A percentile compares a stretch with the other conserved stretches of the same genome.
These are phyloP conservation scores for Charaxes varanes DNA, from an alignment of 1,140 invertebrate species.

Conservation along the genomic window DNA sequence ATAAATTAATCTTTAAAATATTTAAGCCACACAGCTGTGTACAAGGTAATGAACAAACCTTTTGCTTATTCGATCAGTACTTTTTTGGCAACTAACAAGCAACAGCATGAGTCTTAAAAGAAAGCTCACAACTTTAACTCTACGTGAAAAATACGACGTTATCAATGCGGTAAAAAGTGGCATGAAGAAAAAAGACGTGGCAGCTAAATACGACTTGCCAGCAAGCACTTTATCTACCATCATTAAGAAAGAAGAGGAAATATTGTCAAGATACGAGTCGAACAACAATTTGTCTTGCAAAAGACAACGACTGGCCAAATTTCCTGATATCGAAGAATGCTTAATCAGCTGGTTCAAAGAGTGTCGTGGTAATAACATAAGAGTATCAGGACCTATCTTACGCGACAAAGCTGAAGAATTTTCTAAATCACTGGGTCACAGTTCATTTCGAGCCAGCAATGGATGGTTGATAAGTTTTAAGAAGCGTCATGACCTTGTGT, in stretches of 20 bases:
- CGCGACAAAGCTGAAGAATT: slow-evolving; percentile 19
- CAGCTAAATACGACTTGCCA: slow-evolving; percentile 6
- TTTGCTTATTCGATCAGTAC: too few species aligned
- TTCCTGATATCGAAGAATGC: slow-evolving; percentile 7
- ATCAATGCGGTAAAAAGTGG: slow-evolving; percentile 13
- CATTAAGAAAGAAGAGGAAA: slow-evolving; percentile 11
- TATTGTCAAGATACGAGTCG: slow-evolving; percentile 4
- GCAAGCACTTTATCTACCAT: slow-evolving; percentile 10
- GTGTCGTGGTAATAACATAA: slow-evolving; percentile 12
- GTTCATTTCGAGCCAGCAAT: slow-evolving; percentile 19
- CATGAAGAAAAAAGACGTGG: slow-evolving; percentile 11
- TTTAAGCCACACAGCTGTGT: too few species aligned
- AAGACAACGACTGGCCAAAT: slow-evolving; percentile 1
- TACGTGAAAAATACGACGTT: slow-evolving; percentile 11
- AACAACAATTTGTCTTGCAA: slow-evolving; percentile 9
- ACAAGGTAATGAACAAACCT: too few species aligned
- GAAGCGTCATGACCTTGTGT: slow-evolving; percentile 15
- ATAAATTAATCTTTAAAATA: too few species aligned
- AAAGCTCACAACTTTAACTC: slow-evolving; percentile 9
- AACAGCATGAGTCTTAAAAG: slow-evolving; percentile 13
- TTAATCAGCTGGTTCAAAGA: slow-evolving; percentile 8
- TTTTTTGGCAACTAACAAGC: background rate
- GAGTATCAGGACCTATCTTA: slow-evolving; percentile 5
- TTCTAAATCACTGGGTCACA: slow-evolving; percentile 17
- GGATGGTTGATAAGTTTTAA: slow-evolving; percentile 15